phyloP scores from a whole-genome alignment of 2,797 vertebrate genomes.

The Synaphobranchus kaupii region DNA sequence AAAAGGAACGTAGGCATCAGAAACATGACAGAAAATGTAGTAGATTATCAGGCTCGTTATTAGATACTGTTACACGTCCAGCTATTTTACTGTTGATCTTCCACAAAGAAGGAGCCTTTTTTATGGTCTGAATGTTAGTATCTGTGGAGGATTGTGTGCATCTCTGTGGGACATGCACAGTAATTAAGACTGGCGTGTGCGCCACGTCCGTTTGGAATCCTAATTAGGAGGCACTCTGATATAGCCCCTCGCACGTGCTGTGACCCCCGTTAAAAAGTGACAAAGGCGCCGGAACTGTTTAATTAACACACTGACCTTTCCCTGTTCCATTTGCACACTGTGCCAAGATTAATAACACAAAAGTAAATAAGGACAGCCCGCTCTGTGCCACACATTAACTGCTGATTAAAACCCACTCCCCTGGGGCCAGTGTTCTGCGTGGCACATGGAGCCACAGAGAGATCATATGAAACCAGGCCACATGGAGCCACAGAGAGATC shows the following conservation, averaged over 20 bases:
- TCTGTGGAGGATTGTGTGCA: constrained; percentile 8
- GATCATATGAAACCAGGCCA: constrained; percentile 1
- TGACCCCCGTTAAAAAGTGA: constrained; percentile 44
- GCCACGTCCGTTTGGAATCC: background rate
- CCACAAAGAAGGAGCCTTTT: background rate
- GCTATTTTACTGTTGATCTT: background rate
- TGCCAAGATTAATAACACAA: constrained; percentile 43
- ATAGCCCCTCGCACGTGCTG: constrained; percentile 12
- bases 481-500: background rate
- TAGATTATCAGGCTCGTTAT: constrained; percentile 3
- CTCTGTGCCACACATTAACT: constrained; percentile 35
- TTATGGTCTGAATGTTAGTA: constrained; percentile 19
- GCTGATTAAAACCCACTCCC: constrained; percentile 24
- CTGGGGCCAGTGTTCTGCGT: background rate
- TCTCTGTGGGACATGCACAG: constrained; percentile 22
- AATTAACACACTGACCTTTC: constrained; percentile 59
- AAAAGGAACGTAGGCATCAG: no score
- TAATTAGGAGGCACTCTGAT: constrained; percentile 31
- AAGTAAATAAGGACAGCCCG: constrained; percentile 36
- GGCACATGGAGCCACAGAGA: background rate
- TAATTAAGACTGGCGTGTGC: constrained; percentile 39
- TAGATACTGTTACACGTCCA: background rate
- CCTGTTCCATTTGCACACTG: constrained; percentile 40
- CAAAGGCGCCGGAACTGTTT: constrained; percentile 46
- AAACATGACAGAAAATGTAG: no score